These are phyloP conservation scores for Sebastes itinus DNA, from an alignment of 2,797 vertebrate species.

Conservation along the genomic window DNA sequence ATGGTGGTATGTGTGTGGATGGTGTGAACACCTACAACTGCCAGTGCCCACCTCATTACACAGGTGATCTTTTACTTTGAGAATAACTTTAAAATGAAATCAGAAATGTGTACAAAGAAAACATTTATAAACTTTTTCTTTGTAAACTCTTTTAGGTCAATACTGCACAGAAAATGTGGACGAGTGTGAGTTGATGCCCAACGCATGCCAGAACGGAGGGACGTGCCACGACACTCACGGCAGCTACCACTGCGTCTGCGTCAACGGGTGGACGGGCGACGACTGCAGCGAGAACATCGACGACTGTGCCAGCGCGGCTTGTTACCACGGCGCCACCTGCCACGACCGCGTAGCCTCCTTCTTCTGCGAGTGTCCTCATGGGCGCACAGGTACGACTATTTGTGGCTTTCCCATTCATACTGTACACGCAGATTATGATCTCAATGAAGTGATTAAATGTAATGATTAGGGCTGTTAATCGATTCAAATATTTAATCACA, in stretches of 20 bases:
- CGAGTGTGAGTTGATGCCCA: conserved; percentile 95
- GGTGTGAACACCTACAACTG: conserved; percentile 98
- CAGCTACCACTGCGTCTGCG: conserved; percentile 92
- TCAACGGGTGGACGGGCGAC: conserved; percentile 96
- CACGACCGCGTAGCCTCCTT: conserved; percentile 96
- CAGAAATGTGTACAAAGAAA: not conserved
- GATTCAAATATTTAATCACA: too few relatives aligned
- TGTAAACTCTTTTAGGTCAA: conserved; percentile 83
- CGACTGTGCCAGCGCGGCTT: conserved; percentile 93
- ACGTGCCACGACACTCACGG: conserved; percentile 96
- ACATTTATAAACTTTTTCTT: not conserved
- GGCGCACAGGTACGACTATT: conserved; percentile 87
- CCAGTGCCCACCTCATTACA: conserved; percentile 91
- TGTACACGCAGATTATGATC: accelerated
- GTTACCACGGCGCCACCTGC: conserved; percentile 92
- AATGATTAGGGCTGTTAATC: not conserved
- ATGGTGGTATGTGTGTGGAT: conserved; percentile 92
- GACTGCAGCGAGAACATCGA: conserved; percentile 98
- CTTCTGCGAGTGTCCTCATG: conserved; percentile 96
- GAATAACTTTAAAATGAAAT: not conserved
- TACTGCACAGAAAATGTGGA: conserved; percentile 96
- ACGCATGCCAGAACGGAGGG: conserved; percentile 94
- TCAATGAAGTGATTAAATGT: not conserved
- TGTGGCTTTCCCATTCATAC: not conserved
- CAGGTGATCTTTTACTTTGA: conserved; percentile 77